These are phyloP conservation scores for cattle (Bos taurus) DNA, from an alignment of 2,113 vertebrate genomes.

Conservation along the genomic window DNA sequence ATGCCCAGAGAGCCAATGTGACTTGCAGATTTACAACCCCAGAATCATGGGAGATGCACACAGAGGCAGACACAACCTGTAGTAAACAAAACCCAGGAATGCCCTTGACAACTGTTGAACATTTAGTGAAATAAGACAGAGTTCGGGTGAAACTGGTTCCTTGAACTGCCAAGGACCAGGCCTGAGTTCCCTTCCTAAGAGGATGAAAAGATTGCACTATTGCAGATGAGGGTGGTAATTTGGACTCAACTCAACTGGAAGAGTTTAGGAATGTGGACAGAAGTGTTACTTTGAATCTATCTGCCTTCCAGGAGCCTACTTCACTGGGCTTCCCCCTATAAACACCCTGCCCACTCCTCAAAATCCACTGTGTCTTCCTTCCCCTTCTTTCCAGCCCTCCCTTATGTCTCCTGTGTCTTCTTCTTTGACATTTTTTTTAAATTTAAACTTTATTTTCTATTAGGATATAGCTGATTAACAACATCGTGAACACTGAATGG, in stretches of 20 bases:
- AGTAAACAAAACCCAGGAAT: neutral
- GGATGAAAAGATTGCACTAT: neutral
- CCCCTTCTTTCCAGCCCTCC: neutral
- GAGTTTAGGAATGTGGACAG: neutral
- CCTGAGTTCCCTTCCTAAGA: too few species aligned
- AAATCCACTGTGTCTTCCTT: neutral
- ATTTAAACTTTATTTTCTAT: neutral
- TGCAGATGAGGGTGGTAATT: neutral
- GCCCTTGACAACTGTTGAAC: neutral
- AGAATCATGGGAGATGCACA: neutral
- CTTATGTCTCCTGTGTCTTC: neutral
- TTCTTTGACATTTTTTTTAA: neutral
- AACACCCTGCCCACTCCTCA: neutral
- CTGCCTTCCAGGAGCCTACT: neutral
- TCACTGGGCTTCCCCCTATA: neutral
- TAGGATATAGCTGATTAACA: neutral
- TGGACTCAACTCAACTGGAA: conserved; percentile 18
- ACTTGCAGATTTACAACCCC: conserved; percentile 44
- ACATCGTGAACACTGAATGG: neutral
- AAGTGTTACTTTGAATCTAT: neutral
- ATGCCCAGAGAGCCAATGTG: conserved; percentile 55
- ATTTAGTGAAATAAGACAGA: neutral
- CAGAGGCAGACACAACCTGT: neutral
- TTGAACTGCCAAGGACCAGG: neutral
- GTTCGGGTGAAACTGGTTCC: neutral